These are phyloP conservation scores for Galendromus occidentalis DNA, from an alignment of 1,140 invertebrate species.

Conservation along the genomic window DNA sequence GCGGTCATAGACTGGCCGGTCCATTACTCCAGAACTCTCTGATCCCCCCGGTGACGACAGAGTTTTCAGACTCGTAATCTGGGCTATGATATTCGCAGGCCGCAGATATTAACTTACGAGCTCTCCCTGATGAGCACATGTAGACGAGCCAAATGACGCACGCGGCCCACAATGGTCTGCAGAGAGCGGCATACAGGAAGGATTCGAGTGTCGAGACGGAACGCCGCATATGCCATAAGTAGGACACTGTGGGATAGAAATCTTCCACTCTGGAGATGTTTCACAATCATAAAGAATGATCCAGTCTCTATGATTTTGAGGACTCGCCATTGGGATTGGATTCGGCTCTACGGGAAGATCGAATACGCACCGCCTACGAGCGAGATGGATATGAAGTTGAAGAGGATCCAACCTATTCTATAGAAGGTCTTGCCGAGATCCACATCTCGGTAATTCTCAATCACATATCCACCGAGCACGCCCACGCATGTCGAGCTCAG, in stretches of 20 bases:
- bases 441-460: background rate
- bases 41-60: too few relatives aligned
- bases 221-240: background rate
- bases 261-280: background rate
- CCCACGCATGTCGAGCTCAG: background rate
- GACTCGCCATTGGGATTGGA: too few relatives aligned
- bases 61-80: too few relatives aligned
- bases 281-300: background rate
- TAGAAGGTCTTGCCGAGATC: background rate
- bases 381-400: background rate
- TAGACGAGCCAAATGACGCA: background rate
- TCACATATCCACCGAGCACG: background rate
- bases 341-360: background rate
- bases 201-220: background rate
- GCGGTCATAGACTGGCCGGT: too few relatives aligned
- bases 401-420: background rate
- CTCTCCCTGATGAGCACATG: background rate
- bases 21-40: too few relatives aligned
- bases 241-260: background rate
- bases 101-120: background rate
- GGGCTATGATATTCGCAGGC: too few relatives aligned
- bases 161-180: background rate
- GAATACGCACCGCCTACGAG: background rate
- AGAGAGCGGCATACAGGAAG: background rate
- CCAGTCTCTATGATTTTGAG: too few relatives aligned